Conservation (phyloP, 2,113 vertebrate species). For the Burhinus oedicnemus region DNA sequence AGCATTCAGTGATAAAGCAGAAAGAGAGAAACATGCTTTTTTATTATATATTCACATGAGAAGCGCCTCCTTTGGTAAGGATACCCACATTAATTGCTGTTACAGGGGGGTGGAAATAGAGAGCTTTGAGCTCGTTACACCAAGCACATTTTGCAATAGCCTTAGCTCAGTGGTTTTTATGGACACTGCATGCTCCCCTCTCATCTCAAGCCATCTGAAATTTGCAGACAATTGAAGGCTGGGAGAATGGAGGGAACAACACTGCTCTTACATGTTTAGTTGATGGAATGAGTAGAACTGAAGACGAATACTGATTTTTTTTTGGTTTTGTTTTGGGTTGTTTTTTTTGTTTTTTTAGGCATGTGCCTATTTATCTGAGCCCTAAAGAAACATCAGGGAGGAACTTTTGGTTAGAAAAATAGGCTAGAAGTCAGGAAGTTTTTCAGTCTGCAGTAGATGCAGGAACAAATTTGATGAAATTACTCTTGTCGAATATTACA, state of each 20-base stretch:
- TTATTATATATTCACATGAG: not conserved
- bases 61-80: not conserved
- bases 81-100: not conserved
- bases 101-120: not conserved
- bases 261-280: not conserved
- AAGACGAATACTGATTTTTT: not conserved
- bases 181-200: not conserved
- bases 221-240: not conserved
- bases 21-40: not conserved
- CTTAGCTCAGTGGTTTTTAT: not conserved
- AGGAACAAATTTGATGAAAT: not conserved
- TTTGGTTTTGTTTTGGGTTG: no score
- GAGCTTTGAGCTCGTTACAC: not conserved
- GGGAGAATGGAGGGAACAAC: not conserved
- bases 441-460: not conserved
- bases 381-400: not conserved
- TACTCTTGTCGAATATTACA: not conserved
- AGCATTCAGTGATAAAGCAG: not conserved
- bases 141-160: not conserved
- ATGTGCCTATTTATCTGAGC: not conserved
- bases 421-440: not conserved
- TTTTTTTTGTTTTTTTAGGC: not conserved
- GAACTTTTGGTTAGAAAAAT: not conserved
- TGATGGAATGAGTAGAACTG: not conserved
- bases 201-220: not conserved